These are phyloP conservation scores for Diplogasteroides magnus DNA, from an alignment of 1,140 invertebrate genomes.

Conservation along the genomic window DNA sequence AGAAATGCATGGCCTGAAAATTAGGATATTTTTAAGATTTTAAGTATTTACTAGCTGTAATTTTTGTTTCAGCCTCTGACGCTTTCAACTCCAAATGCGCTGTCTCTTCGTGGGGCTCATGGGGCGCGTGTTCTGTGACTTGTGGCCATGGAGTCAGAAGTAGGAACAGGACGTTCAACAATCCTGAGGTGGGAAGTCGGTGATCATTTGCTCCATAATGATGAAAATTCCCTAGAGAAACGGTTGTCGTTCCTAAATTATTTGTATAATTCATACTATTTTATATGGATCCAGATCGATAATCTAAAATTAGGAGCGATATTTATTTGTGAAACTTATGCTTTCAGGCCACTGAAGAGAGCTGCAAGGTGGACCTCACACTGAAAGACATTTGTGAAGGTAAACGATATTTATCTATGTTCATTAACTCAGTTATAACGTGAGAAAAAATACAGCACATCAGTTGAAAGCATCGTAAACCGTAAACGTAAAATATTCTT, in stretches of 20 bases:
- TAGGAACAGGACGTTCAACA: slow-evolving; percentile 59
- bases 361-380: slow-evolving; percentile 45
- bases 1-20: too few species aligned
- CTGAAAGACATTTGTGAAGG: slow-evolving; percentile 58
- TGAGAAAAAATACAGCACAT: too few species aligned
- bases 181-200: slow-evolving; percentile 55
- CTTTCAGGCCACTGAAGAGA: slow-evolving; percentile 13
- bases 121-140: slow-evolving; percentile 62
- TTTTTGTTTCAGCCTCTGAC: slow-evolving; percentile 42
- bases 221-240: not conserved
- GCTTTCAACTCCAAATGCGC: slow-evolving; percentile 60
- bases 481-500: too few species aligned
- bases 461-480: too few species aligned
- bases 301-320: too few species aligned
- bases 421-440: too few species aligned
- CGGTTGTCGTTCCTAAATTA: not conserved
- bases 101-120: slow-evolving; percentile 62
- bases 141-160: slow-evolving; percentile 62
- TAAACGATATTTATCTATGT: slow-evolving; percentile 26
- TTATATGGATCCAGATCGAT: too few species aligned
- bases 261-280: too few species aligned
- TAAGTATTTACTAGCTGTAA: not conserved
- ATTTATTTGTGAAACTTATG: too few species aligned
- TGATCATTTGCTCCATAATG: not conserved
- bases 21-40: slow-evolving; percentile 6